These are phyloP conservation scores for Crotalus horridus DNA, from an alignment of 2,113 vertebrate genomes.

Conservation along the genomic window DNA sequence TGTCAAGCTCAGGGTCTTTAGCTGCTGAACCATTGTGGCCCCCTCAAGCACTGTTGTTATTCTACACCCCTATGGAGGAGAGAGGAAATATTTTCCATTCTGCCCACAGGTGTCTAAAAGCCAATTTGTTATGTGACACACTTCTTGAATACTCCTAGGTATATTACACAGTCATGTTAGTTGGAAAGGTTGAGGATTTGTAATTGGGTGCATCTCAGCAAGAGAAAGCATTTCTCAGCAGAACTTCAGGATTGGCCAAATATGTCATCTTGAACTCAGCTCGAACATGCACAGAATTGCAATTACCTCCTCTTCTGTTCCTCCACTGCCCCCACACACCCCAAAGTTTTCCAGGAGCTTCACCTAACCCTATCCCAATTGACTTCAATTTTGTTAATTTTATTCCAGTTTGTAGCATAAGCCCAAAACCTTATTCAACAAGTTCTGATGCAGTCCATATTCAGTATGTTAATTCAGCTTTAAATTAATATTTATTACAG, in stretches of 20 bases:
- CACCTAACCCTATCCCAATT: neutral
- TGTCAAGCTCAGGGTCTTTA: neutral
- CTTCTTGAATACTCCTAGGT: neutral
- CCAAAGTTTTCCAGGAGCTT: neutral
- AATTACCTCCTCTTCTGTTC: neutral
- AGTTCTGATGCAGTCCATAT: neutral
- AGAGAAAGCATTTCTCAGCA: neutral
- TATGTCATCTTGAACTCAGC: neutral
- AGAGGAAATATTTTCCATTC: neutral
- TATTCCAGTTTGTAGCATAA: neutral
- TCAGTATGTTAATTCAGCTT: neutral
- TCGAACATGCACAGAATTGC: neutral
- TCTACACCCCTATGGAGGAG: neutral
- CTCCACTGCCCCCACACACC: neutral
- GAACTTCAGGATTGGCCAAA: neutral
- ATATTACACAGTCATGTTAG: neutral
- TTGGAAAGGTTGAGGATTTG: neutral
- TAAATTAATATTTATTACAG: neutral
- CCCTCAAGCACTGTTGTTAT: neutral
- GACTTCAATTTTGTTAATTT: neutral
- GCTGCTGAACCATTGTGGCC: slow-evolving; percentile 2
- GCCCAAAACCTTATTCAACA: neutral
- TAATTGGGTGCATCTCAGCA: neutral
- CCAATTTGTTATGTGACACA: no score
- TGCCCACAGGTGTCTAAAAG: neutral